Conservation (phyloP, 2,113 vertebrate species). For the Melanostigma gelatinosum region DNA sequence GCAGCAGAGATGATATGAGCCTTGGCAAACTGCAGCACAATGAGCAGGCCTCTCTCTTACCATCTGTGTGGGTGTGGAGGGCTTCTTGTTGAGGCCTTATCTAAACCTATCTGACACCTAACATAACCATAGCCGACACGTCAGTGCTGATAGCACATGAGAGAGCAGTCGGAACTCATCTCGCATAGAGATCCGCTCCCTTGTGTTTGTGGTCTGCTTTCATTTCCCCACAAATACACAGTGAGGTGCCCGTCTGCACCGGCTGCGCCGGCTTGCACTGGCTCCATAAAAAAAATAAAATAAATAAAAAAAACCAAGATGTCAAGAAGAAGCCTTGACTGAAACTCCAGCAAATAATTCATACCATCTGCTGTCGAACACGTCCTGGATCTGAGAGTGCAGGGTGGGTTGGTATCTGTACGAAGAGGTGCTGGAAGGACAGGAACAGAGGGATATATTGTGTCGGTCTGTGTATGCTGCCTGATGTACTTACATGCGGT, state of each 20-base stretch:
- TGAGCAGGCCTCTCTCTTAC: constrained; percentile 73
- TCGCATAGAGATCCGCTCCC: constrained; percentile 56
- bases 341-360: constrained; percentile 72
- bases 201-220: constrained; percentile 69
- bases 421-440: constrained; percentile 24
- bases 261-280: constrained; percentile 33
- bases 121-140: constrained; percentile 73
- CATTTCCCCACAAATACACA: constrained; percentile 64
- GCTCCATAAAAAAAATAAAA: constrained; percentile 48
- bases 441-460: constrained; percentile 49
- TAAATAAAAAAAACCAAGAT: constrained; percentile 64
- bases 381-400: constrained; percentile 22
- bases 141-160: constrained; percentile 68
- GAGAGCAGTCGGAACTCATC: constrained; percentile 65
- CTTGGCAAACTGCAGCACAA: constrained; percentile 48
- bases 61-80: constrained; percentile 41
- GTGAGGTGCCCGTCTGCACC: constrained; percentile 36
- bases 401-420: constrained; percentile 49
- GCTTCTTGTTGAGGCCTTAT: constrained; percentile 52
- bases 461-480: constrained; percentile 33
- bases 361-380: constrained; percentile 73
- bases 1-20: constrained; percentile 55
- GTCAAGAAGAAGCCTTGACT: constrained; percentile 60
- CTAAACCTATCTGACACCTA: constrained; percentile 74
- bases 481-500: constrained; percentile 45